Conservation (phyloP, 2,113 vertebrate species). For the Dasypus novemcinctus region DNA sequence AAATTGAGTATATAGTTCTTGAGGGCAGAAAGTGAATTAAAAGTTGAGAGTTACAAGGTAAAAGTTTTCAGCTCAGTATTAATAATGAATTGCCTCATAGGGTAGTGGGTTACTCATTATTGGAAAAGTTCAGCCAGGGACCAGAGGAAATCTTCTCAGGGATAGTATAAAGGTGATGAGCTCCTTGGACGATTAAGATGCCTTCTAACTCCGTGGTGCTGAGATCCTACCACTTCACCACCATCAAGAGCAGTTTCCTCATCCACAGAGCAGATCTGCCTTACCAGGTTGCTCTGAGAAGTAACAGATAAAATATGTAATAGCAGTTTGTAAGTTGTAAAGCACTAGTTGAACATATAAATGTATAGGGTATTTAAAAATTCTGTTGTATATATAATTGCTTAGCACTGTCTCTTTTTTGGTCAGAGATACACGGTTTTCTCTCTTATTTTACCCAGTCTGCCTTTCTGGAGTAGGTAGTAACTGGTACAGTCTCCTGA, state of each 20-base stretch:
- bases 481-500: neutral
- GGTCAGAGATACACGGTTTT: neutral
- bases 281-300: neutral
- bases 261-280: neutral
- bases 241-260: neutral
- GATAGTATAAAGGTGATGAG: neutral
- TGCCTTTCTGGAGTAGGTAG: conserved; percentile 6
- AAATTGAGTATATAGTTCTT: neutral
- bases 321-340: neutral
- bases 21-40: neutral
- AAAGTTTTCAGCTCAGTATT: neutral
- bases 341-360: neutral
- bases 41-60: neutral
- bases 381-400: neutral
- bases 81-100: neutral
- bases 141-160: neutral
- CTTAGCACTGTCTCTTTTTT: neutral
- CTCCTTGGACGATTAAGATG: neutral
- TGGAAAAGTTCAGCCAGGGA: neutral
- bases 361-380: neutral
- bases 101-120: neutral
- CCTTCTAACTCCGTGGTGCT: neutral
- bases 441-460: neutral
- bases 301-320: neutral
- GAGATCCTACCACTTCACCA: neutral